Evolutionary conservation across 2,888 invertebrate species (phyloP).

Genomic region (Eupithecia subfuscata): DNA sequence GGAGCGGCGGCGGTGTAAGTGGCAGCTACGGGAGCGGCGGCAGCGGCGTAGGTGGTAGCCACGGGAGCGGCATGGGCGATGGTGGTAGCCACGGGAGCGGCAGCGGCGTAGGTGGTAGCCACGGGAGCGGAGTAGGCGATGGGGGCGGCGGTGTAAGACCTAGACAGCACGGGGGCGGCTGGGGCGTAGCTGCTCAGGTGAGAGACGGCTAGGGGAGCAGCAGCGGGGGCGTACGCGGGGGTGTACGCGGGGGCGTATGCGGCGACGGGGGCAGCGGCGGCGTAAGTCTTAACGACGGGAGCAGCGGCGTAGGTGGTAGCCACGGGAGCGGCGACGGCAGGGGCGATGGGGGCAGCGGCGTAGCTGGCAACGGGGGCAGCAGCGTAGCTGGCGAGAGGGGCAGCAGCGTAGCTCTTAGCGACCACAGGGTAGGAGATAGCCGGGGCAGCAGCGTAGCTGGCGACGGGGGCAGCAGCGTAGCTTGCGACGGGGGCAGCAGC

Average conservation of each 20-base stretch:
- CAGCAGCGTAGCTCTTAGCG: slow-evolving; percentile 20
- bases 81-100: slow-evolving; percentile 55
- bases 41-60: slow-evolving; percentile 43
- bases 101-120: slow-evolving; percentile 43
- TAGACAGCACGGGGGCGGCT: slow-evolving; percentile 34
- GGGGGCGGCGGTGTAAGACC: neutral
- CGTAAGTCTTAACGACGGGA: neutral
- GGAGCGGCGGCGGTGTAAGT: slow-evolving; percentile 21
- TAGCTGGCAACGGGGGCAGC: slow-evolving; percentile 17
- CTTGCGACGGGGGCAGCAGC: slow-evolving; percentile 16
- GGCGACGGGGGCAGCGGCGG: neutral
- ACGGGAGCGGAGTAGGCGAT: neutral
- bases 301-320: slow-evolving; percentile 12
- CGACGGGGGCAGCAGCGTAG: slow-evolving; percentile 22
- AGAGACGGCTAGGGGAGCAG: neutral
- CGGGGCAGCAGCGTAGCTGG: slow-evolving; percentile 24
- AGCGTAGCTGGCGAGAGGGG: slow-evolving; percentile 23
- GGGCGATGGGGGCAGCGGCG: slow-evolving; percentile 43
- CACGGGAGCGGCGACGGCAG: too few relatives aligned
- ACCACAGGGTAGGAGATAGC: too few relatives aligned
- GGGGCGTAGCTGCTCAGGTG: neutral
- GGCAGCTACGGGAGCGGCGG: slow-evolving; percentile 56
- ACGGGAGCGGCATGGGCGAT: slow-evolving; percentile 18
- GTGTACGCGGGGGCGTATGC: slow-evolving; percentile 20
- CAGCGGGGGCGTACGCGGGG: neutral